Evolutionary conservation across 2,888 invertebrate genomes (phyloP), one percentile per base, ranked within the genome.

Genomic region (Scaptomyza caliginosa): DNA sequence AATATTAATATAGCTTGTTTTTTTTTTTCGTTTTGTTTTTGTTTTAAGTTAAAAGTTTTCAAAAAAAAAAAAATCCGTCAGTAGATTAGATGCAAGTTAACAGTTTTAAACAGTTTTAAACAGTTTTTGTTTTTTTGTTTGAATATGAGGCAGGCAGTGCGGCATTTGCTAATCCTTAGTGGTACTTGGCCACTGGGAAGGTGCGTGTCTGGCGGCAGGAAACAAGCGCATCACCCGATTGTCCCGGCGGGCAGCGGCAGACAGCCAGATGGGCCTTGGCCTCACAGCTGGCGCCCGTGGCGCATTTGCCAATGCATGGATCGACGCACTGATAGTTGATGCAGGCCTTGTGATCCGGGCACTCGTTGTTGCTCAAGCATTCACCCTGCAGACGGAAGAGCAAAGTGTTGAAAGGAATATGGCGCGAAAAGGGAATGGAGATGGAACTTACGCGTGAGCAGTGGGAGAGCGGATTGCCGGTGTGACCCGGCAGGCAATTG

Each of bases 291-390:
- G 96, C 96, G 16, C 94, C 95, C 0, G 94, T 91, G 6, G 96
- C 96, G 84, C 96, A 96, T 89, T 96, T 95, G 59, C 95, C 95
- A 34, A 94, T 93, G 86, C 96, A 96, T 0, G 96, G 96, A 91
- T 96, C 93, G 63, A 93, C 93, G 90, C 94, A 96, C 88, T 93
- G 93, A 90, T 94, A 96, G 82, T 96, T 95, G 49, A 95, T 95
- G 89, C 96, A 96, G 26, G 96, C 96, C 69, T 94, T 92, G 88
- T 94, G 94, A 80, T 95, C 94, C 0, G 94, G 91, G 84, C 97
- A 97, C 87, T 97, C 96, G 3, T 93, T 93, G 90, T 97, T 96
- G 62, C 93, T 92, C 68, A 94, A 92, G 78, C 97, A 97, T 91
- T 97, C 96, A 66, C 97, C 97, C 91, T 95, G 92, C n/a, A n/a